A percentile compares a stretch with the other conserved stretches of the same genome.
phyloP scores from a whole-genome alignment of 2,113 vertebrate genomes.

The Xenus cinereus region DNA sequence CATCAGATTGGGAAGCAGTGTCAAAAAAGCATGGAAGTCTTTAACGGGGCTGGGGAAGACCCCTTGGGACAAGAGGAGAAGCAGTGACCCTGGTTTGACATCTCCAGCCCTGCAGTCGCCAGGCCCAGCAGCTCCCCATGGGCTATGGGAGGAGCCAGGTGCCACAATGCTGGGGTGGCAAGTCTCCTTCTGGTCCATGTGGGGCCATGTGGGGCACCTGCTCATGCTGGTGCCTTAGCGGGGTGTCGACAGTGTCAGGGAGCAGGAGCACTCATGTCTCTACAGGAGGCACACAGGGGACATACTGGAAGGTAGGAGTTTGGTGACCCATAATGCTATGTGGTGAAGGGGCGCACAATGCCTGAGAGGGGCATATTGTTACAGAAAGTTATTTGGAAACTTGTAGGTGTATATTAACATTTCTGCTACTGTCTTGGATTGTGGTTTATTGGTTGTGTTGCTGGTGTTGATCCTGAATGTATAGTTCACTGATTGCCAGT shows the following conservation, averaged over 20 bases:
- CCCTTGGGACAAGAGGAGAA: background rate
- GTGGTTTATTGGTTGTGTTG: background rate
- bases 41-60: background rate
- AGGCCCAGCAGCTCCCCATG: background rate
- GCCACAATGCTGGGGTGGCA: background rate
- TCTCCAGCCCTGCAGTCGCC: too few relatives aligned
- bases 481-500: background rate
- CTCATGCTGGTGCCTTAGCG: accelerated
- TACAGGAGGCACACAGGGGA: background rate
- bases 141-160: background rate
- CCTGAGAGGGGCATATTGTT: background rate
- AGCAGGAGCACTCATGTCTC: background rate
- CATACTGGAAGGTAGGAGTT: background rate
- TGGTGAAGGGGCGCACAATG: background rate
- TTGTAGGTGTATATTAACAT: background rate
- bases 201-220: background rate
- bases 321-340: background rate
- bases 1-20: background rate
- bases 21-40: background rate
- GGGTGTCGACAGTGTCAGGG: background rate
- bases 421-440: background rate
- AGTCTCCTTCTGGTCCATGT: background rate
- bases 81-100: background rate
- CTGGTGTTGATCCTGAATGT: background rate
- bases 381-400: background rate